Base-by-base conservation (phyloP, 37 sponge, comb jelly and placozoan genomes). In the Tethya wilhelma region DNA sequence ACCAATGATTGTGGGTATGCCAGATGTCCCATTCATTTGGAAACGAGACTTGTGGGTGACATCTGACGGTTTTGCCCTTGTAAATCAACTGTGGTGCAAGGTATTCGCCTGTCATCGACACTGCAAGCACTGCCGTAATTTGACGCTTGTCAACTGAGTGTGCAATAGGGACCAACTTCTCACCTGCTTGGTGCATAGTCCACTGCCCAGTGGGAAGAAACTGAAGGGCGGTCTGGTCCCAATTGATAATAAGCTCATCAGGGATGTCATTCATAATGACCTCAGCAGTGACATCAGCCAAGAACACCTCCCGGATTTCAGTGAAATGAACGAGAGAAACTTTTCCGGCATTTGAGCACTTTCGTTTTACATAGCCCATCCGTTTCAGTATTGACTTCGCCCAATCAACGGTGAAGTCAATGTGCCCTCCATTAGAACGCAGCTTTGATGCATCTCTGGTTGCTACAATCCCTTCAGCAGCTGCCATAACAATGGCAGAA, bases 1-100 rank as follows among this genome's bases (percentile, higher is more conserved):
- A 83, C 84, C 84, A 74, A 34, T 83, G 84, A 58, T 73, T 83
- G 4, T 73, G 56, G 20, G 57, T 36, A 57, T 73, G 75, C 67
- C 68, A 66, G 3, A 83, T 6, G 39, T 83, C 75, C 84, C 75
- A 83, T 2, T 30, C 79, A 58, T 17, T 33, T 20, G 71, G 81
- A 31, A 80, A 9, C 28, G 57, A 22, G 26, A 80, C 71, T 56
- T 80, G 44, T 53, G 81, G 81, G 70, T 69, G 81, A 22, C 71
- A 69, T 4, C 67, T 43, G 4, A 31, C 11, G 8, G 77, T 75
- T 36, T 67, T 81, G 28, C 11, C 14, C 4, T 41, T 22, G 42
- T 81, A 81, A 17, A 81, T 41, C 1, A 81, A 1, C 45, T 81
- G 73, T 12, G 63, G 82, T 37, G 82, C 65, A 4, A 62, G 38